Evolutionary conservation across 2,113 vertebrate genomes (phyloP).

Genomic region (Leptodactylus fuscus): DNA sequence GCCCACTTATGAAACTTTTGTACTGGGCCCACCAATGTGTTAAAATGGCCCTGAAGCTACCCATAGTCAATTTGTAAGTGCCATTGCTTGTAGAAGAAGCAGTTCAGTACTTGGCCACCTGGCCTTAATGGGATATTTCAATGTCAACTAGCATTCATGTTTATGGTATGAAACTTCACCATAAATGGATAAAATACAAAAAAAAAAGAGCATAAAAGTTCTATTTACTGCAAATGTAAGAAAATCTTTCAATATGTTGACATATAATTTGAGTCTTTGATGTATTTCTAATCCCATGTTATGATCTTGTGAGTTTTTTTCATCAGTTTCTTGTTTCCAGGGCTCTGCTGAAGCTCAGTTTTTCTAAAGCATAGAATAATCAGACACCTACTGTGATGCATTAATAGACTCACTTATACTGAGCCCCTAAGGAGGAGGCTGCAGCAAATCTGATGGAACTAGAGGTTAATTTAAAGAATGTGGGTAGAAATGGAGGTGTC

Average conservation of each 20-base stretch:
- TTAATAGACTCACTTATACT: slow-evolving; percentile 51
- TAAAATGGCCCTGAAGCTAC: too few relatives aligned
- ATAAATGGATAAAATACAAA: too few relatives aligned
- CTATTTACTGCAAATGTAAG: neutral
- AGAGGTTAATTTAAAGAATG: slow-evolving; percentile 36
- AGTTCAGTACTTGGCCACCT: too few relatives aligned
- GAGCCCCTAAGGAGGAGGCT: slow-evolving; percentile 7
- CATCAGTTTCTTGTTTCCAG: neutral
- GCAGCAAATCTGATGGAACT: slow-evolving; percentile 12
- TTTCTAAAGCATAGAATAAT: slow-evolving; percentile 44
- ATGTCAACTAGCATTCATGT: neutral
- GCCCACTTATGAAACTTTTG: too few relatives aligned
- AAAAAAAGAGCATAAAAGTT: neutral
- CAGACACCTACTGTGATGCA: slow-evolving; percentile 54
- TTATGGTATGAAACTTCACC: too few relatives aligned
- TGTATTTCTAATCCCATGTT: neutral
- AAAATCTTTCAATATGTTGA: neutral
- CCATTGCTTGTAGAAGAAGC: too few relatives aligned
- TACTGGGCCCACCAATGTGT: too few relatives aligned
- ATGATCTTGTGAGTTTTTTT: slow-evolving; percentile 9
- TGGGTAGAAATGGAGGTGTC: slow-evolving; percentile 31
- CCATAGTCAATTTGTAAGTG: too few relatives aligned
- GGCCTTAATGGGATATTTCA: too few relatives aligned
- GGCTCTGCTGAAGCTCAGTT: slow-evolving; percentile 25
- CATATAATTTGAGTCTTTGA: slow-evolving; percentile 20